A percentile compares a stretch with the other conserved stretches of the same genome.
phyloP scores from a whole-genome alignment of 2,113 vertebrate species.

The Merops nubicus region DNA sequence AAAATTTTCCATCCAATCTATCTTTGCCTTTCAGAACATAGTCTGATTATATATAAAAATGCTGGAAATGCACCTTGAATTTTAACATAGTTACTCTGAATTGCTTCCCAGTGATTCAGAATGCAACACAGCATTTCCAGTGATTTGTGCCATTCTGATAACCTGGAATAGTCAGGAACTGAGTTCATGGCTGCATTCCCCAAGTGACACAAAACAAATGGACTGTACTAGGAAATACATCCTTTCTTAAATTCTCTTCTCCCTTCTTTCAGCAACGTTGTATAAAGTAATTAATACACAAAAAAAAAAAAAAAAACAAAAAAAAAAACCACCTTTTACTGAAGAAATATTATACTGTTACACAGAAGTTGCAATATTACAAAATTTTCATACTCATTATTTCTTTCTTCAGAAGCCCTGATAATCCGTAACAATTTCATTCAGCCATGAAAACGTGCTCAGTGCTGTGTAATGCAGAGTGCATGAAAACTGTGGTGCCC shows the following conservation, averaged over 20 bases:
- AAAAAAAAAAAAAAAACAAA: too few relatives aligned
- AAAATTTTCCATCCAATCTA: not conserved
- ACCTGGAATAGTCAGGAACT: not conserved
- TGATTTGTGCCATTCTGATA: not conserved
- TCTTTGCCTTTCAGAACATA: not conserved
- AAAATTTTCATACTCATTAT: not conserved
- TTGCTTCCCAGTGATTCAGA: not conserved
- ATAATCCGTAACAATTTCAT: not conserved
- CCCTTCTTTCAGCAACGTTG: not conserved
- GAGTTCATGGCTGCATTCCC: not conserved
- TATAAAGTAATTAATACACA: not conserved
- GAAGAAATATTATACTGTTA: not conserved
- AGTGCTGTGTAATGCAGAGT: not conserved
- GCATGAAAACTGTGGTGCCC: not conserved
- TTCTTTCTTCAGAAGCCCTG: not conserved
- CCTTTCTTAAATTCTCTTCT: not conserved
- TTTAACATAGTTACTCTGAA: not conserved
- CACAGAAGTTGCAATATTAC: not conserved
- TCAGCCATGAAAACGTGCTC: not conserved
- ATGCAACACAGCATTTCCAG: not conserved
- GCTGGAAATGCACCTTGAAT: not conserved
- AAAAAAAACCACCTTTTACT: not conserved
- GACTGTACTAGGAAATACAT: not conserved
- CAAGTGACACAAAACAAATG: not conserved
- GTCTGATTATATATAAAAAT: not conserved